Evolutionary conservation across 2,113 vertebrate genomes (phyloP).

Genomic region (Girardinichthys multiradiatus): DNA sequence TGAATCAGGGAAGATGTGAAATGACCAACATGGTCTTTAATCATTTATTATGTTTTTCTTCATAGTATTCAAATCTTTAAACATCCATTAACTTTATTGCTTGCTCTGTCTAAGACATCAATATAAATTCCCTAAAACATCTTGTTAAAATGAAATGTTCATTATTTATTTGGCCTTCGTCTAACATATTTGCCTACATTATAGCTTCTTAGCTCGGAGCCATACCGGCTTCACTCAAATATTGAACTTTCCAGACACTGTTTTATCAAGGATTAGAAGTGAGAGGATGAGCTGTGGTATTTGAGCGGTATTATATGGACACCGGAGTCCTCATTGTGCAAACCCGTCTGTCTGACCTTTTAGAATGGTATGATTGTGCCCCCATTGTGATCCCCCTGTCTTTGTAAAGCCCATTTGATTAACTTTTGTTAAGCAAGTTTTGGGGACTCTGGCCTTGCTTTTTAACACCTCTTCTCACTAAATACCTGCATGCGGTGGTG

Average conservation of each 20-base stretch:
- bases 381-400: conserved; percentile 86
- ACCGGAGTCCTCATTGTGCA: conserved; percentile 91
- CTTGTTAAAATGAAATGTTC: conserved; percentile 21
- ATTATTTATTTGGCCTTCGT: conserved; percentile 39
- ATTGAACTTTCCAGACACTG: conserved; percentile 82
- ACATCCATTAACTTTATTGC: background rate
- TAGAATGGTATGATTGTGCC: conserved; percentile 84
- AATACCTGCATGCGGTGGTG: conserved; percentile 85
- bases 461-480: conserved; percentile 74
- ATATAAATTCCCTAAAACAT: conserved; percentile 22
- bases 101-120: background rate
- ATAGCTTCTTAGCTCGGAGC: conserved; percentile 38
- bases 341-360: conserved; percentile 89
- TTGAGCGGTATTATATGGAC: conserved; percentile 87
- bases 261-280: conserved; percentile 91
- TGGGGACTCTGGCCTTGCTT: conserved; percentile 72
- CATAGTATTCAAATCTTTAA: background rate
- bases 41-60: background rate
- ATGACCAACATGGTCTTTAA: no score
- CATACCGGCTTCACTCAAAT: conserved; percentile 77
- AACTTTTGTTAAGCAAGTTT: conserved; percentile 96
- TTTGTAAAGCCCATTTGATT: conserved; percentile 87
- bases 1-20: no score
- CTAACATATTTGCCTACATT: conserved; percentile 52
- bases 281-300: conserved; percentile 82